Evolutionary conservation across 2,888 invertebrate genomes (phyloP).

Genomic region (Dinocampus coccinellae): DNA sequence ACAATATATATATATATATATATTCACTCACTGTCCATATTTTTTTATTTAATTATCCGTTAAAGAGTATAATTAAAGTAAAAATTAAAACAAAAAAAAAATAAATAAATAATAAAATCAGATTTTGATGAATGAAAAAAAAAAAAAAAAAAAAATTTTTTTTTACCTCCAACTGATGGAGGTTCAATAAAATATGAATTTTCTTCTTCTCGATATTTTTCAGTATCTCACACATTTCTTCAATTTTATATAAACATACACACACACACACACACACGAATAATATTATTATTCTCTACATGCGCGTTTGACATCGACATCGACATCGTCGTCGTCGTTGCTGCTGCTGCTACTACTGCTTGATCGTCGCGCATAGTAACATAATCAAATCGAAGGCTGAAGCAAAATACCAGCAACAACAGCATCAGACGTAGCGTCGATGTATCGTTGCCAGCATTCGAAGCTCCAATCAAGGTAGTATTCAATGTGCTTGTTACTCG

Average conservation of each 20-base stretch:
- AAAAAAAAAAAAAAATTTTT: too few relatives aligned
- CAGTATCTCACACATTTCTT: too few relatives aligned
- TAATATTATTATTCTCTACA: not conserved
- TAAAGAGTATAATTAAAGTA: too few relatives aligned
- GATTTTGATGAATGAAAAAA: too few relatives aligned
- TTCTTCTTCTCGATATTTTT: too few relatives aligned
- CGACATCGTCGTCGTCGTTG: not conserved
- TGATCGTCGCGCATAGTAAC: conserved; percentile 34
- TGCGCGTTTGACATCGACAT: not conserved
- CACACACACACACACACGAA: not conserved
- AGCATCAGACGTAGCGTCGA: conserved; percentile 35
- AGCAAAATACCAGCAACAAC: conserved; percentile 38
- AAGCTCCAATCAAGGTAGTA: conserved; percentile 61
- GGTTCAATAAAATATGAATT: not conserved
- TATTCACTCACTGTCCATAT: too few relatives aligned
- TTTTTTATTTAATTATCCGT: too few relatives aligned
- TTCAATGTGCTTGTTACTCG: conserved; percentile 62
- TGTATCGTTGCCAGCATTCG: conserved; percentile 45
- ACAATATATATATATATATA: not conserved
- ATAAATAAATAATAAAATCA: too few relatives aligned
- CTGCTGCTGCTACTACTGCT: not conserved
- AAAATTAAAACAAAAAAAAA: too few relatives aligned
- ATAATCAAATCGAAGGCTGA: conserved; percentile 46
- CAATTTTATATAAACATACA: too few relatives aligned
- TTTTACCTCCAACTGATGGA: not conserved